Evolutionary conservation across 2,113 vertebrate species (phyloP).

Genomic region (Sylvietta virens): DNA sequence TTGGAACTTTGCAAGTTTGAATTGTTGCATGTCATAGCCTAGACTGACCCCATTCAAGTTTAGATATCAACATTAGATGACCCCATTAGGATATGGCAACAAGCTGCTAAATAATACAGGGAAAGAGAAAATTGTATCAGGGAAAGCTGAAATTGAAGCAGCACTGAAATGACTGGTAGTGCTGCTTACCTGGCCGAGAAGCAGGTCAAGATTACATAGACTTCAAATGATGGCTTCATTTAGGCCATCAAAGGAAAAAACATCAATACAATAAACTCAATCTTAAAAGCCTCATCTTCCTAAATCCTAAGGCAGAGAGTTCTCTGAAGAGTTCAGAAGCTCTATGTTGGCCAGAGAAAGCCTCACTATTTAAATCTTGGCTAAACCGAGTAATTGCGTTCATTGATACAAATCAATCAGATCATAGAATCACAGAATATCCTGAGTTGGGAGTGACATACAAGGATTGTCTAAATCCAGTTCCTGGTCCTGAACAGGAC

Average conservation of each 20-base stretch:
- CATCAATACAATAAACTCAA: neutral
- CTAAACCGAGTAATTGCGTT: rapidly evolving
- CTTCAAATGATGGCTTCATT: neutral
- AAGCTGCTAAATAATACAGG: neutral
- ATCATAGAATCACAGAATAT: neutral
- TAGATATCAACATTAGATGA: neutral
- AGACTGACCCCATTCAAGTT: neutral
- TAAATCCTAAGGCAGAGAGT: neutral
- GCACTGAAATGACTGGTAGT: neutral
- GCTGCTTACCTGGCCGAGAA: neutral
- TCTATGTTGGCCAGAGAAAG: neutral
- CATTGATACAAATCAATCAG: rapidly evolving
- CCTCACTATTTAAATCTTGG: neutral
- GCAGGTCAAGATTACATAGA: neutral
- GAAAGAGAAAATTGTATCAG: neutral
- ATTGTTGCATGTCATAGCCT: neutral
- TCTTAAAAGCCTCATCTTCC: neutral
- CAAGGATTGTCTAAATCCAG: neutral
- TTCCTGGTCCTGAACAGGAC: neutral
- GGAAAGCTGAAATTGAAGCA: neutral
- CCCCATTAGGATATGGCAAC: neutral
- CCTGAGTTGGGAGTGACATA: neutral
- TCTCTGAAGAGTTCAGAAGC: neutral
- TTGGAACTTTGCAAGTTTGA: neutral
- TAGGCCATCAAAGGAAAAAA: neutral